Conservation (phyloP, 2,888 invertebrate genomes). For the Harmothoe impar region DNA sequence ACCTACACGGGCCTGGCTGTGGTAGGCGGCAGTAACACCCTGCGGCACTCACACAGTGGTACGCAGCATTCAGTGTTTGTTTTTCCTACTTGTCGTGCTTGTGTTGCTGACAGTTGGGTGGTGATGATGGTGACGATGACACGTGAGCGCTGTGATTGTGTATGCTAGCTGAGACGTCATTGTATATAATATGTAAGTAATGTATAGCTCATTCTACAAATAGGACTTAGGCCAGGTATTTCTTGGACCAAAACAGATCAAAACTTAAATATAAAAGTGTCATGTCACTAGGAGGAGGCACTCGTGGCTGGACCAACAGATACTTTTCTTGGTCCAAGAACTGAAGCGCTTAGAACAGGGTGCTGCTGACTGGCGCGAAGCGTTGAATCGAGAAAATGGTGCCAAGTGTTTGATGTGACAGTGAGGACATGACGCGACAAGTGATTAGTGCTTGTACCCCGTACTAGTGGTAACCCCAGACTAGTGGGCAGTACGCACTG, state of each 20-base stretch:
- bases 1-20: background rate
- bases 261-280: background rate
- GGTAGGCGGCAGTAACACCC: background rate
- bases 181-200: constrained; percentile 55
- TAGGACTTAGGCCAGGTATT: constrained; percentile 26
- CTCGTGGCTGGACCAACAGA: constrained; percentile 37
- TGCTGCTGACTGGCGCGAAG: background rate
- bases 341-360: background rate
- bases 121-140: background rate
- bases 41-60: background rate
- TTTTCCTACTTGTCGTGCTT: constrained; percentile 8
- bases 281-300: background rate
- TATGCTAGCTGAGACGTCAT: constrained; percentile 23
- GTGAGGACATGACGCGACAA: background rate
- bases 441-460: background rate
- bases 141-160: constrained; percentile 19
- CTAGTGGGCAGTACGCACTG: background rate
- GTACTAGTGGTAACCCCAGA: background rate
- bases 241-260: constrained; percentile 53
- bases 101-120: background rate
- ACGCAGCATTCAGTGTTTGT: background rate
- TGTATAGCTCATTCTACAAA: constrained; percentile 31
- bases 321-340: background rate
- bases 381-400: background rate
- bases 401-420: constrained; percentile 12